These are phyloP conservation scores for Pseudoips prasinana DNA, from an alignment of 2,888 invertebrate genomes.

Conservation along the genomic window DNA sequence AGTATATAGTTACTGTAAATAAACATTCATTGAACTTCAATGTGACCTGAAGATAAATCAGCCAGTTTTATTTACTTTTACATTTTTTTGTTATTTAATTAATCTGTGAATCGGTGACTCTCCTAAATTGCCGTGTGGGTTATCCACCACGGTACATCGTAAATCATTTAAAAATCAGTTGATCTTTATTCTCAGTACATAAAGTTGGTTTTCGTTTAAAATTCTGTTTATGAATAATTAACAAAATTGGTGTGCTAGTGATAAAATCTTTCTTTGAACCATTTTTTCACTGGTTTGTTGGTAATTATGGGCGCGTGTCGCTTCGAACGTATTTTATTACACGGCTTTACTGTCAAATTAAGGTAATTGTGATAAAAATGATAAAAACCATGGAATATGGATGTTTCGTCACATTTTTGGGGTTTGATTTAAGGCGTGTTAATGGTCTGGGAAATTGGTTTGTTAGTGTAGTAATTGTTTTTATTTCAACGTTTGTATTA, in stretches of 20 bases:
- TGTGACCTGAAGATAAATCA: slow-evolving; percentile 46
- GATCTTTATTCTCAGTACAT: background rate
- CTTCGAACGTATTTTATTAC: slow-evolving; percentile 40
- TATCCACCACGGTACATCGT: slow-evolving; percentile 10
- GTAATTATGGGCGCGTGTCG: slow-evolving; percentile 43
- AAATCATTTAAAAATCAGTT: background rate
- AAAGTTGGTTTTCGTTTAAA: slow-evolving; percentile 9
- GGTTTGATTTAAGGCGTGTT: slow-evolving; percentile 24
- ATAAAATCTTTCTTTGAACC: slow-evolving; percentile 46
- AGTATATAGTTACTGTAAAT: no score
- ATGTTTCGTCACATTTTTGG: slow-evolving; percentile 27
- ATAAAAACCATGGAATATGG: slow-evolving; percentile 30
- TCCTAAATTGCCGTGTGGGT: slow-evolving; percentile 55
- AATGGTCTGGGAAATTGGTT: slow-evolving; percentile 25
- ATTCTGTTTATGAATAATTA: slow-evolving; percentile 1
- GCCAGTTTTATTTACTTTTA: slow-evolving; percentile 27
- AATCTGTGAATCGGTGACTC: slow-evolving; percentile 60
- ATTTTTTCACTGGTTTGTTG: slow-evolving; percentile 40
- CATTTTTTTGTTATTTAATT: slow-evolving; percentile 71
- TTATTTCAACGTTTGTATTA: background rate
- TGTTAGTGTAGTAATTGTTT: slow-evolving; percentile 12
- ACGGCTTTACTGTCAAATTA: slow-evolving; percentile 41
- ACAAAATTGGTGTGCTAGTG: slow-evolving; percentile 15
- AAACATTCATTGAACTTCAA: slow-evolving; percentile 10
- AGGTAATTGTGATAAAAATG: slow-evolving; percentile 39